These are phyloP conservation scores for Manis crassicaudata DNA, from an alignment of 2,797 vertebrate genomes.

Conservation along the genomic window DNA sequence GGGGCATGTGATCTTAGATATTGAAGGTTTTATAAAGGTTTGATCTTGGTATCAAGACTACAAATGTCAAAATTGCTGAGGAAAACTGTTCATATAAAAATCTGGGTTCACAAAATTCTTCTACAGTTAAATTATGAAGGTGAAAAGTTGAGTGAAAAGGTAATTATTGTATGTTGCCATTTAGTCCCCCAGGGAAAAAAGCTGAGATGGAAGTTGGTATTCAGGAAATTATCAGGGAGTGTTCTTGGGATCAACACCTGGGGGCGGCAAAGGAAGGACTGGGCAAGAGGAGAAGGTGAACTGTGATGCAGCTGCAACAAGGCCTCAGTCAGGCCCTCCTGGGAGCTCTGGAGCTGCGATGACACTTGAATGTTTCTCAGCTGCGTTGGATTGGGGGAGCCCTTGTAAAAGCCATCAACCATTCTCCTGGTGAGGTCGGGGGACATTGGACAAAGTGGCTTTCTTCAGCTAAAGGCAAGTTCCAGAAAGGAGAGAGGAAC, in stretches of 20 bases:
- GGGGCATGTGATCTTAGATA: neutral
- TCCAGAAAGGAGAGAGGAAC: neutral
- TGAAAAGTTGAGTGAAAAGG: neutral
- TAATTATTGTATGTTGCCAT: neutral
- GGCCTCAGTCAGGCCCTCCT: neutral
- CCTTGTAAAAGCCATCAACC: neutral
- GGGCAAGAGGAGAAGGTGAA: neutral
- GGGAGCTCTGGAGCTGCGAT: neutral
- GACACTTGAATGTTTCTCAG: neutral
- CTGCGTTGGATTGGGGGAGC: no score
- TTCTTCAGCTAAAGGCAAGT: neutral
- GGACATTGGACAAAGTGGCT: neutral
- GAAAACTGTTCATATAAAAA: conserved; percentile 11
- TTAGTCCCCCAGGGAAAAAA: neutral
- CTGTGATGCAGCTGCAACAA: neutral
- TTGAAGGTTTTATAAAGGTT: neutral
- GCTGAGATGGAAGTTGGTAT: neutral
- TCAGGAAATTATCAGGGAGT: neutral
- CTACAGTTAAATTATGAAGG: neutral
- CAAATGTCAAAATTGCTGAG: neutral
- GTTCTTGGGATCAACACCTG: neutral
- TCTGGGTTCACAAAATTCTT: neutral
- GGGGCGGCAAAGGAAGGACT: neutral
- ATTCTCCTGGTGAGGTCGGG: neutral
- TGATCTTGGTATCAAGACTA: neutral